Evolutionary conservation across 2,797 vertebrate species (phyloP).

Genomic region (Hippopotamyrus pictus): DNA sequence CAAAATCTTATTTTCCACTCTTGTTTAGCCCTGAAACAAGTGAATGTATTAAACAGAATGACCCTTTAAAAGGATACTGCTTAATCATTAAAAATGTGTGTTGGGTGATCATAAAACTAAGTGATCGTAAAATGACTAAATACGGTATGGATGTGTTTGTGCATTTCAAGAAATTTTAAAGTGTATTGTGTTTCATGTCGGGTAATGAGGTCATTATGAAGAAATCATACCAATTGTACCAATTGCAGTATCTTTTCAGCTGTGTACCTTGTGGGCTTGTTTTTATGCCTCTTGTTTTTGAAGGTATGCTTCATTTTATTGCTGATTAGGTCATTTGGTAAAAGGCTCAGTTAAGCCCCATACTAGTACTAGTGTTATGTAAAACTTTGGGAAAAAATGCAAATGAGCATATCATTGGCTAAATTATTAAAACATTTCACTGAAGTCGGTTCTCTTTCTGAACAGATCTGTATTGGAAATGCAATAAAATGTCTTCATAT

Average conservation of each 20-base stretch:
- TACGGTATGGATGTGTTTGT: not conserved
- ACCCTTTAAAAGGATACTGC: not conserved
- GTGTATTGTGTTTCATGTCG: not conserved
- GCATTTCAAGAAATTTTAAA: not conserved
- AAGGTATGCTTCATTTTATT: not conserved
- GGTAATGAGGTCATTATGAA: not conserved
- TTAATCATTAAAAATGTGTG: not conserved
- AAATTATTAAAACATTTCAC: not conserved
- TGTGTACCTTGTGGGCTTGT: not conserved
- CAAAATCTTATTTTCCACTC: not conserved
- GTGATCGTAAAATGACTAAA: not conserved
- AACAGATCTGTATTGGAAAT: not conserved
- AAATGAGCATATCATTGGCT: not conserved
- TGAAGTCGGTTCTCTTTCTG: not conserved
- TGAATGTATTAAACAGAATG: not conserved
- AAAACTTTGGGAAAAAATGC: not conserved
- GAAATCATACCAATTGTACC: not conserved
- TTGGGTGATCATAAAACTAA: not conserved
- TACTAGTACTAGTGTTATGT: not conserved
- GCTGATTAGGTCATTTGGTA: not conserved
- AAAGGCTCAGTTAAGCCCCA: not conserved
- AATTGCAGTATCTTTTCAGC: not conserved
- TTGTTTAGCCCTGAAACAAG: not conserved
- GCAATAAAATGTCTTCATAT: not conserved
- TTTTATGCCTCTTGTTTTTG: not conserved